These are phyloP conservation scores for Eupithecia inturbata DNA, from an alignment of 2,888 invertebrate genomes.

Conservation along the genomic window DNA sequence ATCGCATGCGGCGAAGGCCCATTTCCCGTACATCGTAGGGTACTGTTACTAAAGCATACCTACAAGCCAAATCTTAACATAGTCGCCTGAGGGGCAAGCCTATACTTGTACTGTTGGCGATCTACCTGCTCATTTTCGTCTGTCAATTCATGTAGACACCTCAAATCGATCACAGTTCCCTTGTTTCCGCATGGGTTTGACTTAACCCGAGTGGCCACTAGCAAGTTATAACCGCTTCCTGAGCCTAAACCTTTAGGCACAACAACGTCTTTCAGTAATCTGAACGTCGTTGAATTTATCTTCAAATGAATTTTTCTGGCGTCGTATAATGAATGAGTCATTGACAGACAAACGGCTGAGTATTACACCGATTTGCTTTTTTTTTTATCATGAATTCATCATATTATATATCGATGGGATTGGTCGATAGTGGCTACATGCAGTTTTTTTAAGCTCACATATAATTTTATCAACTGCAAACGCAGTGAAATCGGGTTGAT, in stretches of 20 bases:
- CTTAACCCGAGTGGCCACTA: background rate
- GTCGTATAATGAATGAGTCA: too few species aligned
- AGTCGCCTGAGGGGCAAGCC: background rate
- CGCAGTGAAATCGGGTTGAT: too few species aligned
- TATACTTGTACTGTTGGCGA: background rate
- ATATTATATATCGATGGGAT: too few species aligned
- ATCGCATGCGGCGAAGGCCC: background rate
- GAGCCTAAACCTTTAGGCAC: background rate
- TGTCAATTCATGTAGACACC: background rate
- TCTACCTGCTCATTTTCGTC: background rate
- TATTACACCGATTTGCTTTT: too few species aligned
- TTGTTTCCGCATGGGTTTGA: background rate
- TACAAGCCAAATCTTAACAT: background rate
- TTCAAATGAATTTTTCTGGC: too few species aligned
- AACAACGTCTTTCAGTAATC: too few species aligned
- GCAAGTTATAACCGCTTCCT: background rate
- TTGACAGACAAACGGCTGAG: too few species aligned
- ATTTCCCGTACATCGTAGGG: background rate
- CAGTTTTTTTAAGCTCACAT: too few species aligned
- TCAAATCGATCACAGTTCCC: background rate
- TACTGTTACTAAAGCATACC: background rate
- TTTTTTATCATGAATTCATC: too few species aligned
- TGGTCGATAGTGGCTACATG: too few species aligned
- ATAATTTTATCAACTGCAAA: too few species aligned
- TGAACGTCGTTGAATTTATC: too few species aligned